These are phyloP conservation scores for Narcine bancroftii DNA, from an alignment of 2,113 vertebrate species.

Conservation along the genomic window DNA sequence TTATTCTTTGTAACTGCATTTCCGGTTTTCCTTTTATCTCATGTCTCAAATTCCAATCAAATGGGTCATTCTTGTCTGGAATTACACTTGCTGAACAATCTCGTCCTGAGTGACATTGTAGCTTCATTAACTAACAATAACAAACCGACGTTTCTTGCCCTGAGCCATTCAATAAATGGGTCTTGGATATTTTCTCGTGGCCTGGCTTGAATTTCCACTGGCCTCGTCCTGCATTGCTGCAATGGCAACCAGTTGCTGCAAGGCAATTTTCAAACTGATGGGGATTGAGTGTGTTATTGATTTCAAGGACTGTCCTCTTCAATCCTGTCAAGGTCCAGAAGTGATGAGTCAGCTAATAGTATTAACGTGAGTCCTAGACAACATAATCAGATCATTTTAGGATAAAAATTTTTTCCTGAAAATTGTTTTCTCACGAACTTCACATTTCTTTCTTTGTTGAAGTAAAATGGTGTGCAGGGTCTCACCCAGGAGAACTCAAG, in stretches of 20 bases:
- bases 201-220: neutral
- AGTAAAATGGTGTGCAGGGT: neutral
- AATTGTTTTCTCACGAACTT: neutral
- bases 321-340: neutral
- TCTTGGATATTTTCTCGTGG: neutral
- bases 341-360: neutral
- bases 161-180: neutral
- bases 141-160: neutral
- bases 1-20: neutral
- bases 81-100: neutral
- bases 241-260: neutral
- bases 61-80: neutral
- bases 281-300: neutral
- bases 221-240: neutral
- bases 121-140: neutral
- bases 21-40: neutral
- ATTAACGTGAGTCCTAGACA: conserved; percentile 21
- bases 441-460: neutral
- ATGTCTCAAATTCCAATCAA: neutral
- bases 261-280: neutral
- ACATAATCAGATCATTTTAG: conserved; percentile 18
- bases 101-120: neutral
- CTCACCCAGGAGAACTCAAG: neutral
- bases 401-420: neutral
- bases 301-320: neutral